Evolutionary conservation across 2,113 vertebrate species (phyloP).

Genomic region (Octodon degus): DNA sequence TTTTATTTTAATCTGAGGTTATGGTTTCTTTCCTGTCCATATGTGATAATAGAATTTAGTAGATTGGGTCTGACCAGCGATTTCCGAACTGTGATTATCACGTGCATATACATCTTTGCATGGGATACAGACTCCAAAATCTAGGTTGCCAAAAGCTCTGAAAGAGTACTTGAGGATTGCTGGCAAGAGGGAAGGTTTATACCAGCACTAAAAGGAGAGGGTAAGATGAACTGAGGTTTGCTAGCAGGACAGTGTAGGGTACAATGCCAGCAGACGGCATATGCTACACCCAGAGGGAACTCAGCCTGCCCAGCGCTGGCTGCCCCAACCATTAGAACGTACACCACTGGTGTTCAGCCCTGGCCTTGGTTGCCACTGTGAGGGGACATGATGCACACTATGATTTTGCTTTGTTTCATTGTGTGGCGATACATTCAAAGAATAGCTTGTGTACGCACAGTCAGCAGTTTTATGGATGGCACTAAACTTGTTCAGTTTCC

Average conservation of each 20-base stretch:
- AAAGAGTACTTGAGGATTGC: not conserved
- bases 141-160: not conserved
- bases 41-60: not conserved
- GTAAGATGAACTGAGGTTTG: not conserved
- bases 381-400: not conserved
- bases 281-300: not conserved
- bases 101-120: not conserved
- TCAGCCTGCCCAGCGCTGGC: not conserved
- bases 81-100: not conserved
- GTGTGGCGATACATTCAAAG: not conserved
- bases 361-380: not conserved
- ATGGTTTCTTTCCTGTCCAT: not conserved
- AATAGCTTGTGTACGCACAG: not conserved
- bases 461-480: not conserved
- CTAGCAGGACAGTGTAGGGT: not conserved
- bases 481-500: not conserved
- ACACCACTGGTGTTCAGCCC: not conserved
- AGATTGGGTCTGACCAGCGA: not conserved
- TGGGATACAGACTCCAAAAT: not conserved
- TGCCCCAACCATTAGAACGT: not conserved
- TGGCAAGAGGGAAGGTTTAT: not conserved
- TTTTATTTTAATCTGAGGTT: not conserved
- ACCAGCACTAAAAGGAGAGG: not conserved
- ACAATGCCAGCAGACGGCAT: not conserved
- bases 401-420: not conserved